Conservation (phyloP, 2,797 vertebrate species). For the Thaleichthys pacificus region DNA sequence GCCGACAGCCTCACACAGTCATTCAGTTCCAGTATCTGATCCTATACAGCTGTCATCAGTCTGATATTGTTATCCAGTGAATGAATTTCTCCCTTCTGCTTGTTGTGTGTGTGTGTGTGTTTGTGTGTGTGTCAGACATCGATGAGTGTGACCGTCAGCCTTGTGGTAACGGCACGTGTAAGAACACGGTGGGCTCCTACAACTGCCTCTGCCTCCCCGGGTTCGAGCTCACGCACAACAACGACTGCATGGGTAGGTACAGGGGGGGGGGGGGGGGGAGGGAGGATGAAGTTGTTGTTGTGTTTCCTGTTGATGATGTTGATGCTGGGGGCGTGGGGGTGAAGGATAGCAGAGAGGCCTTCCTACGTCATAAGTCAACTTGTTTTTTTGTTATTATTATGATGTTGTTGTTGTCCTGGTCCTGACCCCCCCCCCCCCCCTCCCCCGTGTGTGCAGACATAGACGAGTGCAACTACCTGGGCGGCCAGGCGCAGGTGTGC, state of each 20-base stretch:
- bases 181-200: slow-evolving; percentile 93
- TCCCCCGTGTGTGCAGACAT: slow-evolving; percentile 72
- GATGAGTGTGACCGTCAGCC: slow-evolving; percentile 91
- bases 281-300: no score
- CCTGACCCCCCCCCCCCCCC: no score
- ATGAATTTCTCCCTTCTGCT: background rate
- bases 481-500: slow-evolving; percentile 87
- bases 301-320: background rate
- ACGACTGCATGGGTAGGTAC: slow-evolving; percentile 89
- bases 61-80: no score
- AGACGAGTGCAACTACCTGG: slow-evolving; percentile 81
- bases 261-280: no score
- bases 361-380: no score
- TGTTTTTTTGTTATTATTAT: background rate
- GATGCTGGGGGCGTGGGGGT: background rate
- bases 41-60: no score
- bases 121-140: slow-evolving; percentile 73
- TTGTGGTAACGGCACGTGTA: slow-evolving; percentile 91
- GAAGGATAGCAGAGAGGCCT: no score
- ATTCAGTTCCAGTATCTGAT: no score
- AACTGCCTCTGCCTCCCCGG: slow-evolving; percentile 93
- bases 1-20: background rate
- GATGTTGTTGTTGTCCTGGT: no score
- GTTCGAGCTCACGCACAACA: slow-evolving; percentile 87
- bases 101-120: background rate